Conservation (phyloP, 2,113 vertebrate species). For the Pangasianodon gigas region DNA sequence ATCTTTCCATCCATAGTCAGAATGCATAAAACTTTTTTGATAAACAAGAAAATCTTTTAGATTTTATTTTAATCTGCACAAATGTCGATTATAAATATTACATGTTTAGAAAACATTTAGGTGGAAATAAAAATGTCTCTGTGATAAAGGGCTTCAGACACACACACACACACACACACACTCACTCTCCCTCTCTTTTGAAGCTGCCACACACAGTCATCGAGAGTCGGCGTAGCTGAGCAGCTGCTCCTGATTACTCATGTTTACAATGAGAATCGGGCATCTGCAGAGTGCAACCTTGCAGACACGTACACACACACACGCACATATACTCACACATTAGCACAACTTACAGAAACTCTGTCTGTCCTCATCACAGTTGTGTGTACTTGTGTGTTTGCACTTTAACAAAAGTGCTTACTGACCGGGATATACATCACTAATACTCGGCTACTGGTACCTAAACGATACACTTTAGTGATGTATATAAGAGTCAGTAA, state of each 20-base stretch:
- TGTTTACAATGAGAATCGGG: conserved; percentile 46
- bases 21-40: neutral
- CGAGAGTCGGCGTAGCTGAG: conserved; percentile 32
- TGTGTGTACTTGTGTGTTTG: neutral
- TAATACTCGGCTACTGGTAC: neutral
- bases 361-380: neutral
- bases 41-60: neutral
- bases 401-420: conserved; percentile 7
- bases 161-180: neutral
- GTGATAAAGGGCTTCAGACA: neutral
- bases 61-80: neutral
- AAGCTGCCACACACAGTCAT: conserved; percentile 47
- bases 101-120: neutral
- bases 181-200: conserved; percentile 13
- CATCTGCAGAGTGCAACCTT: conserved; percentile 44
- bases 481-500: conserved; percentile 14
- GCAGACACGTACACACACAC: conserved; percentile 26
- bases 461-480: conserved; percentile 1
- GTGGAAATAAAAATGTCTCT: neutral
- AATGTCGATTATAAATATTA: neutral
- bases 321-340: conserved; percentile 10
- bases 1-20: neutral
- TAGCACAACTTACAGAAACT: neutral
- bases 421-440: neutral
- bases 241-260: conserved; percentile 49